Percentiles rank a stretch among this genome's conserved stretches.
phyloP scores from a whole-genome alignment of 1,140 invertebrate species.

The Drosophila bifasciata region DNA sequence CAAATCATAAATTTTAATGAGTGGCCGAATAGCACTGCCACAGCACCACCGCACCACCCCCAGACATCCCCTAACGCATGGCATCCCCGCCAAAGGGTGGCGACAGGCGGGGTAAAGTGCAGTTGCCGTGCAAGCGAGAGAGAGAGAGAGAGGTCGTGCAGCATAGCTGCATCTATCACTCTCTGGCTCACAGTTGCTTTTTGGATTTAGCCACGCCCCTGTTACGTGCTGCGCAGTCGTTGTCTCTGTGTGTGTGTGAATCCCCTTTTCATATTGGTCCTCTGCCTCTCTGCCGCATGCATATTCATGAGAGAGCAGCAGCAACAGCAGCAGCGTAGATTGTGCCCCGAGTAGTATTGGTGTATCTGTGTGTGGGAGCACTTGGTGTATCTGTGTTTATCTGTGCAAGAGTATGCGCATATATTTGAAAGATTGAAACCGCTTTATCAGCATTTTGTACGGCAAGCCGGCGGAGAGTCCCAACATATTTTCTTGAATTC shows the following conservation, averaged over 20 bases:
- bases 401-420: constrained; percentile 37
- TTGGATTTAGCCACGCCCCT: constrained; percentile 56
- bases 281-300: constrained; percentile 48
- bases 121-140: constrained; percentile 61
- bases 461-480: constrained; percentile 51
- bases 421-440: constrained; percentile 62
- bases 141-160: constrained; percentile 41
- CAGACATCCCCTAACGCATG: not conserved
- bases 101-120: constrained; percentile 43
- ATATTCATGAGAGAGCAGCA: constrained; percentile 71
- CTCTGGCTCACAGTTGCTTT: constrained; percentile 2
- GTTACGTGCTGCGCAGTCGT: constrained; percentile 61
- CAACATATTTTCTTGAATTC: constrained; percentile 59
- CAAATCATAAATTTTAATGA: constrained; percentile 83
- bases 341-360: constrained; percentile 20
- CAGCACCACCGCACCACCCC: not conserved
- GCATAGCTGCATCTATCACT: constrained; percentile 64
- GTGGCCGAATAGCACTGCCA: constrained; percentile 42
- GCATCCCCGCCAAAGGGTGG: constrained; percentile 11
- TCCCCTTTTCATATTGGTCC: constrained; percentile 60
- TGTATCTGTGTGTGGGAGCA: constrained; percentile 9
- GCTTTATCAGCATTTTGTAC: constrained; percentile 82
- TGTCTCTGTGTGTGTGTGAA: constrained; percentile 36
- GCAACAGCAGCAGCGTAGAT: constrained; percentile 8
- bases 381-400: constrained; percentile 12